These are phyloP conservation scores for Labia minor DNA, from an alignment of 2,888 invertebrate species.

Conservation along the genomic window DNA sequence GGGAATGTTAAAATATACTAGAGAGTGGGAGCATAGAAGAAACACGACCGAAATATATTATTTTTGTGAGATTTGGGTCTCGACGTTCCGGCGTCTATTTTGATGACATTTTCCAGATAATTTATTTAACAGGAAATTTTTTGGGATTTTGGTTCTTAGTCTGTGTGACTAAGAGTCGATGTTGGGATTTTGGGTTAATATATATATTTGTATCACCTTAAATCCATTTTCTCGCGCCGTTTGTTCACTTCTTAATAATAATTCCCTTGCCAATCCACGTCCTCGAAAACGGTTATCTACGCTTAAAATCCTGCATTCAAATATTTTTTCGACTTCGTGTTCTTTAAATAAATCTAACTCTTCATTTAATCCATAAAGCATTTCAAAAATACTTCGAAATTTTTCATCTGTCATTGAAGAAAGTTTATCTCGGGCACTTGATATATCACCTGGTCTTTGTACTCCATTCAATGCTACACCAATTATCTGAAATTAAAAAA, in stretches of 20 bases:
- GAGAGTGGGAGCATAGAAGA: too few species aligned
- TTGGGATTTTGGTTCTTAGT: too few species aligned
- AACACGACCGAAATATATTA: too few species aligned
- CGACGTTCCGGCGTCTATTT: too few species aligned
- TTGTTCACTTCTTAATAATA: constrained; percentile 55
- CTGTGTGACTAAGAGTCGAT: too few species aligned
- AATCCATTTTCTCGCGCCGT: constrained; percentile 55
- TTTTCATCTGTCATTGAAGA: constrained; percentile 51
- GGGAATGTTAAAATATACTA: too few species aligned
- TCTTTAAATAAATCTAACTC: constrained; percentile 56
- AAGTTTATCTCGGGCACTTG: constrained; percentile 56
- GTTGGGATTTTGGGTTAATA: too few species aligned
- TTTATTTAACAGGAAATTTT: too few species aligned
- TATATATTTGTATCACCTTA: too few species aligned
- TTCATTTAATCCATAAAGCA: constrained; percentile 59
- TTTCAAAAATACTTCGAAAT: constrained; percentile 66
- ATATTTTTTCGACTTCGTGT: constrained; percentile 56
- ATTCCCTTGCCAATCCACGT: constrained; percentile 59
- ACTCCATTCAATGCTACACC: constrained; percentile 72
- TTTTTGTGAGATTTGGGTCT: too few species aligned
- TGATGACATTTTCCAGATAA: too few species aligned
- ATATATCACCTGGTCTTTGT: constrained; percentile 58
- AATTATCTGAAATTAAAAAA: constrained; percentile 48
- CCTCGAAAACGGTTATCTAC: constrained; percentile 62
- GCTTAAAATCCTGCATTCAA: constrained; percentile 71